Percentiles rank a stretch among this genome's conserved stretches.
phyloP scores from a whole-genome alignment of 2,113 vertebrate genomes.

The Gorsachius goisagi region DNA sequence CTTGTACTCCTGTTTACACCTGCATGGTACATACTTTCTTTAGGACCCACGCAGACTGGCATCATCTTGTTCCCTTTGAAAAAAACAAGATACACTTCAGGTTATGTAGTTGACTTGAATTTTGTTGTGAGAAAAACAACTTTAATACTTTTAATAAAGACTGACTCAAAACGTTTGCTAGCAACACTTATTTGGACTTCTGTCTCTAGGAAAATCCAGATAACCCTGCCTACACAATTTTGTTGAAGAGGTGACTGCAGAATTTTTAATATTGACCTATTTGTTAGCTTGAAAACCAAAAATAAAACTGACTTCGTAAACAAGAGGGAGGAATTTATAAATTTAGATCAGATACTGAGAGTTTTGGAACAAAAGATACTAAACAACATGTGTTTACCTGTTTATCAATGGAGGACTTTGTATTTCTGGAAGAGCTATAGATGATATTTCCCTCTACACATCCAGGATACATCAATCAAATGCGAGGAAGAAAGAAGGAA shows the following conservation, averaged over 20 bases:
- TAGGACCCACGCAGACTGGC: neutral
- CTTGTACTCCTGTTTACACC: neutral
- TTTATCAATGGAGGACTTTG: neutral
- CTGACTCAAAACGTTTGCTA: neutral
- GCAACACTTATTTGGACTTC: neutral
- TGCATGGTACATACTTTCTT: neutral
- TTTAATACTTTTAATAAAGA: neutral
- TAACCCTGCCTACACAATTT: neutral
- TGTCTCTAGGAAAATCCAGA: neutral
- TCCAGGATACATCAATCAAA: neutral
- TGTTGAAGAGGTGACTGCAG: neutral
- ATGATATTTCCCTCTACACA: neutral
- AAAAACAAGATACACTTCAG: neutral
- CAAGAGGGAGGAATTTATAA: neutral
- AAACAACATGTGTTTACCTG: neutral
- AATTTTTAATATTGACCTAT: neutral
- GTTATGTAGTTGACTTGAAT: neutral
- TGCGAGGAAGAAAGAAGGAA: neutral
- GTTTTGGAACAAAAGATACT: neutral
- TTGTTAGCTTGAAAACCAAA: neutral
- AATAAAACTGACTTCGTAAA: neutral
- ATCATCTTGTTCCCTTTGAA: fast-evolving
- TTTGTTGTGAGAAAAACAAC: neutral
- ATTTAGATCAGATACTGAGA: neutral
- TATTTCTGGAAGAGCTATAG: neutral